Evolutionary conservation across 2,888 invertebrate genomes (phyloP), one percentile per base, ranked within the genome.

Genomic region (Pachymerium ferrugineum): DNA sequence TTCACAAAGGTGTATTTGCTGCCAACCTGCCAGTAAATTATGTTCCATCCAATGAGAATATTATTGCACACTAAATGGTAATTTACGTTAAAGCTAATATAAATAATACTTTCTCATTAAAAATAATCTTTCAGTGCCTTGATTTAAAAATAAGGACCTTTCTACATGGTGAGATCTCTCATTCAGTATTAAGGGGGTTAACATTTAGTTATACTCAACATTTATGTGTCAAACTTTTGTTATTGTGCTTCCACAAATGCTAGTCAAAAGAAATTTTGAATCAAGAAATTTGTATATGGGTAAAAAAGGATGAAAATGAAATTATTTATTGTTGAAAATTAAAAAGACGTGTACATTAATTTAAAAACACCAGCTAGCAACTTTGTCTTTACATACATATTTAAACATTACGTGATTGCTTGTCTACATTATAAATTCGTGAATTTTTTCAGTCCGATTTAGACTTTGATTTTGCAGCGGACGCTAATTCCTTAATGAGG

Each of bases 1-100:
- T 28, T 80, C 82, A 76, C 82, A 83, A 75, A 79, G 83, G 74
- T 84, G 84, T 77, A 79, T 80, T 14, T 85, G 85, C 78, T 85
- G 84, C 77, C 80, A 68, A 6, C 22, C n/a, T 14, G 35, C 74
- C 19, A 31, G 31, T 25, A 30, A 38, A 28, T 31, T 67, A 19
- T 74, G 74, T 38, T 72, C 28, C 35, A 74, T 74, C 25, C 72
- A 74, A 30, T 73, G 33, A 35, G 3, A n/a, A 16, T 69, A 3
- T 22, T 25, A 72, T 38, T 70, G 12, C n/a, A 22, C 47, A 47
- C 47, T 19, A 47, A 47, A 47, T 16, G 47, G 47, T 47, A 22
- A 47, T 47, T 47, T 16, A n/a, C n/a, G n/a, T n/a, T n/a, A n/a
- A n/a, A n/a, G n/a, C n/a, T n/a, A n/a, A 16, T 14, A 16, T 2